Conservation (phyloP, 2,113 vertebrate species). For the Heteronetta atricapilla region DNA sequence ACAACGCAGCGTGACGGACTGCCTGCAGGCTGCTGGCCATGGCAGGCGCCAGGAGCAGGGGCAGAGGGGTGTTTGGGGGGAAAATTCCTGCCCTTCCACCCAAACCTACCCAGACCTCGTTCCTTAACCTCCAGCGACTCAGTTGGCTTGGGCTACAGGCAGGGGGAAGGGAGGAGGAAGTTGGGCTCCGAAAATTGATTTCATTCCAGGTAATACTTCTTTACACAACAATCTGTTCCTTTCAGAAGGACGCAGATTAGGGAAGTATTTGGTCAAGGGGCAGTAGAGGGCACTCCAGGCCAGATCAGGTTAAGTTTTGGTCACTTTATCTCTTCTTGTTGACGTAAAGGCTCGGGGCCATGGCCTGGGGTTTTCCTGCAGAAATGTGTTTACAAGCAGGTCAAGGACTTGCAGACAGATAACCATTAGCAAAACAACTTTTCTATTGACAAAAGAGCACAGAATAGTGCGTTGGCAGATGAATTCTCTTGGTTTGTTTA, state of each 20-base stretch:
- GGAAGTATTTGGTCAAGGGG: constrained; percentile 85
- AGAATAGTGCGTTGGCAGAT: constrained; percentile 74
- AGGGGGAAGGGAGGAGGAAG: neutral
- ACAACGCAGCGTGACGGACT: neutral
- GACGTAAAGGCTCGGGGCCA: constrained; percentile 89
- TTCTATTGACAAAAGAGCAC: constrained; percentile 80
- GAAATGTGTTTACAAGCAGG: constrained; percentile 95
- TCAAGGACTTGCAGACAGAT: constrained; percentile 98
- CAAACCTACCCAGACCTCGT: neutral
- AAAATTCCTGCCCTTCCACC: neutral
- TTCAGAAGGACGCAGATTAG: constrained; percentile 82
- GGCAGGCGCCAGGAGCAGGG: neutral
- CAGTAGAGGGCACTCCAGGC: constrained; percentile 95
- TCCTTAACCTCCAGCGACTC: neutral
- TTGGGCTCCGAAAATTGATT: neutral
- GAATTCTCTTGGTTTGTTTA: constrained; percentile 68
- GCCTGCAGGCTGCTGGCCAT: neutral
- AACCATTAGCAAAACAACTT: constrained; percentile 93
- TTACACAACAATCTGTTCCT: constrained; percentile 39
- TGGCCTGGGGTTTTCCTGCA: constrained; percentile 86
- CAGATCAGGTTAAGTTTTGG: constrained; percentile 91
- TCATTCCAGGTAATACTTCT: constrained; percentile 38
- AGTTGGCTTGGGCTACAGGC: neutral
- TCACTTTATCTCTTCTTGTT: constrained; percentile 93
- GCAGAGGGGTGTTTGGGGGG: accelerated